phyloP scores from a whole-genome alignment of 1,140 invertebrate genomes.

The Maniola jurtina region DNA sequence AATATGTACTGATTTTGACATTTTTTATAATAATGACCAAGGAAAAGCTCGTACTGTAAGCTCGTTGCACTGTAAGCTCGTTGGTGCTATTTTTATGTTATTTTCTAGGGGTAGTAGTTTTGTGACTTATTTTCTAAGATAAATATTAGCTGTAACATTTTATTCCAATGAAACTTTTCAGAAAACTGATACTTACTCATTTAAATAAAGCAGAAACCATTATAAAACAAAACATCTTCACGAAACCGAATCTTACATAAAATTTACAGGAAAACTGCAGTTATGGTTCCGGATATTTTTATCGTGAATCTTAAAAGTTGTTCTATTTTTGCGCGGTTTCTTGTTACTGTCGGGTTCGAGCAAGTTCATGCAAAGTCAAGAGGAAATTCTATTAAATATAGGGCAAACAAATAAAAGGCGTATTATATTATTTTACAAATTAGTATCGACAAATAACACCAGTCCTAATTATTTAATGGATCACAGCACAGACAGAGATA shows the following conservation, averaged over 20 bases:
- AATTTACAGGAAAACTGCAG: constrained; percentile 8
- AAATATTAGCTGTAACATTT: not conserved
- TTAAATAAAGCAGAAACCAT: constrained; percentile 4
- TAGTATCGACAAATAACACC: not conserved
- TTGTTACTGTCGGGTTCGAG: constrained; percentile 44
- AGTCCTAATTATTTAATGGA: no score
- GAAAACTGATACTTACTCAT: not conserved
- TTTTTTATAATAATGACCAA: no score
- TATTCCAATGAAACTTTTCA: not conserved
- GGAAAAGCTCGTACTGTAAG: no score
- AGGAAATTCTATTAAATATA: constrained; percentile 58
- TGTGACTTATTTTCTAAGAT: not conserved
- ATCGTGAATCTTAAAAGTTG: constrained; percentile 1
- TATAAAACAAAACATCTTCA: not conserved
- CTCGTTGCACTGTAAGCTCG: no score
- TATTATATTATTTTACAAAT: no score
- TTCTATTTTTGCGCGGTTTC: constrained; percentile 46
- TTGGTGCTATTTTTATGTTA: not conserved
- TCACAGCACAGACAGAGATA: no score
- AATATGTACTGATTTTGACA: no score
- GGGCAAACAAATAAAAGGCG: constrained; percentile 16
- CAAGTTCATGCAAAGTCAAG: constrained; percentile 68
- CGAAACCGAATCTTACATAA: not conserved
- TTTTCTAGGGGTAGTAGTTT: no score
- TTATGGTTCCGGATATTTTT: constrained; percentile 1